Evolutionary conservation across 2,888 invertebrate species (phyloP).

Genomic region (Brenthis ino): DNA sequence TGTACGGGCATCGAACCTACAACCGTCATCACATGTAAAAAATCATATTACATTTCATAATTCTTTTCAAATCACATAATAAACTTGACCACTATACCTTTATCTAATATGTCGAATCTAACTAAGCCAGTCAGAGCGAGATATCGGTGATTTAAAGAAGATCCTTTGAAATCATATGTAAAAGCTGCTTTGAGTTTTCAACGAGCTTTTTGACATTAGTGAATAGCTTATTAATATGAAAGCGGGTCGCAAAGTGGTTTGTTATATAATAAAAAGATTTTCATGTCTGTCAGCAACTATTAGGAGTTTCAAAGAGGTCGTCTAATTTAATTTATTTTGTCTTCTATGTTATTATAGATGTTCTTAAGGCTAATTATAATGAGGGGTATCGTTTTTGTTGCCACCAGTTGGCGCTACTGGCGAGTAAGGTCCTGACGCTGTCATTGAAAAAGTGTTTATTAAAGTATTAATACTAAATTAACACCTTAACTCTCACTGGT

Average conservation of each 20-base stretch:
- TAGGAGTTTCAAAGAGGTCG: too few relatives aligned
- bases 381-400: too few relatives aligned
- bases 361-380: too few relatives aligned
- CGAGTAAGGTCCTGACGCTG: too few relatives aligned
- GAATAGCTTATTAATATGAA: slow-evolving; percentile 13
- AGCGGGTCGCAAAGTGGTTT: slow-evolving; percentile 3
- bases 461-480: too few relatives aligned
- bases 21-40: neutral
- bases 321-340: too few relatives aligned
- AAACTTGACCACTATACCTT: neutral
- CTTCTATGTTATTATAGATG: too few relatives aligned
- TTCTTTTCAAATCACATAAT: neutral
- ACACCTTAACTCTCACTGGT: too few relatives aligned
- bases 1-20: neutral
- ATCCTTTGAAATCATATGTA: slow-evolving; percentile 37
- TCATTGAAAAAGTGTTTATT: too few relatives aligned
- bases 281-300: too few relatives aligned
- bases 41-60: neutral
- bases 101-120: slow-evolving; percentile 1
- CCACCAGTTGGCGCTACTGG: too few relatives aligned
- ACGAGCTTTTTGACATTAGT: slow-evolving; percentile 11
- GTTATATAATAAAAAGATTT: neutral
- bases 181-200: neutral
- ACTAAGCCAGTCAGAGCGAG: slow-evolving; percentile 20
- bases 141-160: slow-evolving; percentile 41